Conservation (phyloP, 2,797 vertebrate species). For the Rhynchonycteris naso region DNA sequence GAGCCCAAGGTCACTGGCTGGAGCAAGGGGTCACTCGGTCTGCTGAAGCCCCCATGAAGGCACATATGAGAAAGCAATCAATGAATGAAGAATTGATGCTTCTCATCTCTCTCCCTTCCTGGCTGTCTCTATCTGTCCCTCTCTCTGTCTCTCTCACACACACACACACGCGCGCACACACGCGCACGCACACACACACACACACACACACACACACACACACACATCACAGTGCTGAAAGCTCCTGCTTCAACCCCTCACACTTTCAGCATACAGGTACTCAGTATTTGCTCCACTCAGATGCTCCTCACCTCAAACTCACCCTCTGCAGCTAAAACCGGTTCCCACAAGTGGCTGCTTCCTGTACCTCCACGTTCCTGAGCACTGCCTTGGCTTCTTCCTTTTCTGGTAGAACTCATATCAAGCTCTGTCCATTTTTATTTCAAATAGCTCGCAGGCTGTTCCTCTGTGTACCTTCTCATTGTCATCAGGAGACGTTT, state of each 20-base stretch:
- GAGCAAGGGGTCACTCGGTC: too few relatives aligned
- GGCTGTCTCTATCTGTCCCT: too few relatives aligned
- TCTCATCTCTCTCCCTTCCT: too few relatives aligned
- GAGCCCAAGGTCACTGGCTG: too few relatives aligned
- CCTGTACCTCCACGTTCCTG: background rate
- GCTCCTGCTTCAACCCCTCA: background rate
- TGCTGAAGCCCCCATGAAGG: too few relatives aligned
- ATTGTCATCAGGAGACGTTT: background rate
- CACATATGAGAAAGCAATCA: too few relatives aligned
- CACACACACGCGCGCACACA: too few relatives aligned
- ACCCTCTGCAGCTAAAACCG: background rate
- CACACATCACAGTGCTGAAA: background rate
- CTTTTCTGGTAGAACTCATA: background rate
- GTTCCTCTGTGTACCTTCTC: background rate
- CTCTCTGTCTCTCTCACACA: too few relatives aligned
- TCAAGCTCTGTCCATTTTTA: background rate
- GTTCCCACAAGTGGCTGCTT: background rate
- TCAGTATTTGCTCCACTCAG: fast-evolving
- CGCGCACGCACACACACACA: background rate
- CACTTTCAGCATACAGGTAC: background rate
- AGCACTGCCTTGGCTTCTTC: background rate
- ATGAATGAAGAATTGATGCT: too few relatives aligned
- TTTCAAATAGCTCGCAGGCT: background rate
- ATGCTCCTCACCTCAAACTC: background rate
- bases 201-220: too few relatives aligned